Evolutionary conservation across 2,113 vertebrate species (phyloP), one percentile per base, ranked within the genome.

Genomic region (Herpetotheres cachinnans): DNA sequence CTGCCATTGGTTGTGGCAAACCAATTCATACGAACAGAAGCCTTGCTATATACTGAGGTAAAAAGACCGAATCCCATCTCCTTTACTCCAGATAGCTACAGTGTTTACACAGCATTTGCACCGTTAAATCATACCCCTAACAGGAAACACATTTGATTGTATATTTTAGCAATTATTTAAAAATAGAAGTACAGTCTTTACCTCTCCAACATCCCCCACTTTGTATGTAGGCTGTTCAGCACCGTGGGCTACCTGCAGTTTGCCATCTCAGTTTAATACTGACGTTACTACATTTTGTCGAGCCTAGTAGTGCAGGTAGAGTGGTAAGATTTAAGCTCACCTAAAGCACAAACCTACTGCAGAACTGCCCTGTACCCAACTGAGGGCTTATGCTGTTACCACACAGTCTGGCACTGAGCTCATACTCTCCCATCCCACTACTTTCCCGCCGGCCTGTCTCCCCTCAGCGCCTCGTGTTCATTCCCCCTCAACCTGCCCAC

Each of bases 381-480:
- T 52, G 25, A 76, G n/a, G 21, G 9, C 36, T 62, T 71, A n/a
- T 36, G 34, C 29, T 16, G 7, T 38, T 49, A 17, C 29, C 27
- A 59, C 44, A 30, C 0, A 0, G 3, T 22, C 13, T 6, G 10
- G 38, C 63, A 26, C 20, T 10, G 19, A 58, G 47, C 46, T 44
- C 8, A 7, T 3, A 50, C 63, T 81, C 22, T 8, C 3, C 36
- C n/a, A 13, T 26, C 29, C 36, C 11, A n/a, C 38, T 9, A 4
- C 47, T 54, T 84, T 70, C 59, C 84, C 5, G 0, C 7, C 27
- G 69, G 29, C 26, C 46, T 32, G 30, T 72, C 46, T 52, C 18
- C 30, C 34, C 49, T 84, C 66, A 24, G 11, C 2, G 2, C 42
- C 62, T 40, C 4, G 0, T 9, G 1, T 8, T 18, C 4, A 2